A percentile compares a stretch with the other conserved stretches of the same genome.
Evolutionary conservation across 2,888 invertebrate genomes (phyloP).

Genomic region (Cantharis rufa): DNA sequence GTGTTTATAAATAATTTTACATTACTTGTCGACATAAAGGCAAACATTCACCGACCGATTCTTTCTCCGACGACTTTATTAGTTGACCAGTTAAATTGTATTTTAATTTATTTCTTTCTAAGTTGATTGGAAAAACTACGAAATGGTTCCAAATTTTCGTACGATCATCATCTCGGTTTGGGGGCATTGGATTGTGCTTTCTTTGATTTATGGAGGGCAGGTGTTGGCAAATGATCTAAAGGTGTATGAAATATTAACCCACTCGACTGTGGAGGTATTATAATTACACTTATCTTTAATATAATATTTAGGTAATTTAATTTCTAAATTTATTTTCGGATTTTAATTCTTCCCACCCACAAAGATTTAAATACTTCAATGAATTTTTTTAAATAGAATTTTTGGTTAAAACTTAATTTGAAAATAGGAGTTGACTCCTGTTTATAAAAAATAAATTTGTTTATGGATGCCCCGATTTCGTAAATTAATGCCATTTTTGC

Average conservation of each 20-base stretch:
- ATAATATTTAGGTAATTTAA: background rate
- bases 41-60: background rate
- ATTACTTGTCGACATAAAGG: background rate
- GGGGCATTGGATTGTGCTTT: no score
- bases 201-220: background rate
- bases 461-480: no score
- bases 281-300: background rate
- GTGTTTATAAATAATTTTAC: conserved; percentile 2
- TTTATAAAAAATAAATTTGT: no score
- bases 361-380: no score
- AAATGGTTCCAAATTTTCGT: background rate
- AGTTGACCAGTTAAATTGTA: background rate
- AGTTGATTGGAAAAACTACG: background rate
- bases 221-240: background rate
- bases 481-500: no score
- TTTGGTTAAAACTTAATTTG: no score
- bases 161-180: background rate
- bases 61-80: background rate
- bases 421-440: no score
- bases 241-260: background rate
- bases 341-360: background rate
- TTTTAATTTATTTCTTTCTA: background rate
- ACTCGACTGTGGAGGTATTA: background rate
- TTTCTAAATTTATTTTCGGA: background rate
- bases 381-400: no score